Percentiles rank a stretch among this genome's conserved stretches.
phyloP scores from a whole-genome alignment of 2,888 invertebrate genomes.

The Pammene aurita region DNA sequence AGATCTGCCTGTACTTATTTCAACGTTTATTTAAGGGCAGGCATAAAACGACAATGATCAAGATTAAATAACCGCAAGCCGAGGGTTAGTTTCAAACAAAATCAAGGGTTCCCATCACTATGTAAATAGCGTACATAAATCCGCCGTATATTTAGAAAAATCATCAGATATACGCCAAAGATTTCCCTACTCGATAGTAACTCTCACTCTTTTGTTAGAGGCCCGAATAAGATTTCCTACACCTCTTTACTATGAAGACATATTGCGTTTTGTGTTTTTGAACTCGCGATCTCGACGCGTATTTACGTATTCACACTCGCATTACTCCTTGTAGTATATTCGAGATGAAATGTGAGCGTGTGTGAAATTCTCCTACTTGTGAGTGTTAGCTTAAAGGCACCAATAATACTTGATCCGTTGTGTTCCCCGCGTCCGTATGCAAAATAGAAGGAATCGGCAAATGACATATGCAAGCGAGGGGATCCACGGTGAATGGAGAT shows the following conservation, averaged over 20 bases:
- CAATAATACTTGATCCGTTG: conserved; percentile 60
- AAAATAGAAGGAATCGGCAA: conserved; percentile 62
- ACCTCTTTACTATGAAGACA: conserved; percentile 75
- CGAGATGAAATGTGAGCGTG: conserved; percentile 76
- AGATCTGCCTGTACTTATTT: not conserved
- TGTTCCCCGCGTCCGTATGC: conserved; percentile 61
- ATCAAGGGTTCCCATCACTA: conserved; percentile 39
- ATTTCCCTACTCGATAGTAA: conserved; percentile 70
- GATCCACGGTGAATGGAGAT: conserved; percentile 71
- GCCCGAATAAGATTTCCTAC: conserved; percentile 76
- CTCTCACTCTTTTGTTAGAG: conserved; percentile 71
- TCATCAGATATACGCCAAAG: conserved; percentile 65
- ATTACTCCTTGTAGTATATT: conserved; percentile 77
- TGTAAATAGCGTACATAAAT: conserved; percentile 42
- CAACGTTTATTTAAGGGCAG: conserved; percentile 2
- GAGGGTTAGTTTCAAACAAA: conserved; percentile 31
- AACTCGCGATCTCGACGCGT: conserved; percentile 80
- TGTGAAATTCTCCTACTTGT: conserved; percentile 66
- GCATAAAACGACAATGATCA: conserved; percentile 32
- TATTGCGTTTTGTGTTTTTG: conserved; percentile 83
- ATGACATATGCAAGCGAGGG: conserved; percentile 73
- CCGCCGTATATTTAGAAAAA: conserved; percentile 55
- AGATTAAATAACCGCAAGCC: conserved; percentile 38
- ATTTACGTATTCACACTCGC: conserved; percentile 83
- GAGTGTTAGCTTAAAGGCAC: conserved; percentile 74